A percentile compares a stretch with the other conserved stretches of the same genome.
Conservation (phyloP, 2,797 vertebrate species). For the Aulostomus chinensis region DNA sequence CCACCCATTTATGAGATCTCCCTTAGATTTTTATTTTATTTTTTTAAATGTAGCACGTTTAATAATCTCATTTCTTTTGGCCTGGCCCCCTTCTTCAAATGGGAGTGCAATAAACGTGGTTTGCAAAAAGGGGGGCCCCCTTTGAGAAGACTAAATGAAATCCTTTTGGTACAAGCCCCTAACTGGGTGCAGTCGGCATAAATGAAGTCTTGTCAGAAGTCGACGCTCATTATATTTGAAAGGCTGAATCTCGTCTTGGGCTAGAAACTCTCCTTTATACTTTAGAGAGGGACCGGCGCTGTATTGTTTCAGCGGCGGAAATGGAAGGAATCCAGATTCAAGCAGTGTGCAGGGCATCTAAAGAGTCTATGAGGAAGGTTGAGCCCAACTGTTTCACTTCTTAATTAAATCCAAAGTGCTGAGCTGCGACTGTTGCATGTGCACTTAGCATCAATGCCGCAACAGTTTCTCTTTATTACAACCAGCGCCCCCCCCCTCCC, state of each 20-base stretch:
- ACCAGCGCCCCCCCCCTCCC: too few species aligned
- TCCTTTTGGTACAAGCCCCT: conserved; percentile 65
- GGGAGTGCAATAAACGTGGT: conserved; percentile 53
- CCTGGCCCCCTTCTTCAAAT: conserved; percentile 57
- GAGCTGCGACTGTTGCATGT: conserved; percentile 15
- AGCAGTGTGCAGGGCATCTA: conserved; percentile 23
- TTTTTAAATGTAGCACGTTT: conserved; percentile 65
- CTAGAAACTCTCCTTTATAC: conserved; percentile 29
- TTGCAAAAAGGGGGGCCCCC: conserved; percentile 48
- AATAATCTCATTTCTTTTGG: conserved; percentile 62
- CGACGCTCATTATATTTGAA: conserved; percentile 70
- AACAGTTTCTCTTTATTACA: background rate
- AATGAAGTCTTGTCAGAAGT: conserved; percentile 72
- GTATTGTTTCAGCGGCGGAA: conserved; percentile 52
- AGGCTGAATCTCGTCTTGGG: conserved; percentile 48
- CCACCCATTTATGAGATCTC: conserved; percentile 21
- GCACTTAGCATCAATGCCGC: background rate
- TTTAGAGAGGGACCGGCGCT: conserved; percentile 35
- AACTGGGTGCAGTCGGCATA: conserved; percentile 56
- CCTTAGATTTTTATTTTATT: conserved; percentile 57
- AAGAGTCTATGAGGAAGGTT: conserved; percentile 25
- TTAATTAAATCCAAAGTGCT: conserved; percentile 46
- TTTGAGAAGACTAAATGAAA: conserved; percentile 72
- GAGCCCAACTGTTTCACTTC: conserved; percentile 35
- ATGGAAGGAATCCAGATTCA: conserved; percentile 45